A percentile compares a stretch with the other conserved stretches of the same genome.
Conservation (phyloP, 2,113 vertebrate genomes). For the Mustela nigripes region DNA sequence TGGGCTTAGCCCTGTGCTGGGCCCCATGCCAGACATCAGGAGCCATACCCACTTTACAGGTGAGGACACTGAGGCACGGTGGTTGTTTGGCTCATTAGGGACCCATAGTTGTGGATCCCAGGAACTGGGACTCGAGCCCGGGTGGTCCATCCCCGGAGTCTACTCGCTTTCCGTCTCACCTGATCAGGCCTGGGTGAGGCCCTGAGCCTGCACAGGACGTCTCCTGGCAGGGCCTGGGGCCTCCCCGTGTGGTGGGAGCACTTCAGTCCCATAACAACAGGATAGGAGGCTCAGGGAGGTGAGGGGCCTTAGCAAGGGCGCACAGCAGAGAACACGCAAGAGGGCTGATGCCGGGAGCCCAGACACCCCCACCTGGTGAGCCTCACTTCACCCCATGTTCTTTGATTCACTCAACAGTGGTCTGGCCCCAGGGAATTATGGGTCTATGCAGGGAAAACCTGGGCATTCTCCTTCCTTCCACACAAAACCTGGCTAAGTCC, state of each 20-base stretch:
- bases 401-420: neutral
- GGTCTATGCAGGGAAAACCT: neutral
- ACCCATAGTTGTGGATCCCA: too few species aligned
- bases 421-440: neutral
- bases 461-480: neutral
- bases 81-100: neutral
- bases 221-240: neutral
- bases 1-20: neutral
- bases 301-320: neutral
- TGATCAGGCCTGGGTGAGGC: neutral
- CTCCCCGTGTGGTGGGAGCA: fast-evolving
- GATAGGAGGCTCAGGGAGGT: neutral
- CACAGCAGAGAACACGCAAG: too few species aligned
- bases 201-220: neutral
- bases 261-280: neutral
- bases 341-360: neutral
- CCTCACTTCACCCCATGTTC: neutral
- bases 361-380: neutral
- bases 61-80: neutral
- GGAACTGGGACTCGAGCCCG: neutral
- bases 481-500: neutral
- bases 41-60: neutral
- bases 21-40: neutral
- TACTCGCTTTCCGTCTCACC: neutral
- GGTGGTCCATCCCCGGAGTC: fast-evolving